phyloP scores from a whole-genome alignment of 37 sponge, comb jelly and placozoan species.

The Spongilla lacustris region DNA sequence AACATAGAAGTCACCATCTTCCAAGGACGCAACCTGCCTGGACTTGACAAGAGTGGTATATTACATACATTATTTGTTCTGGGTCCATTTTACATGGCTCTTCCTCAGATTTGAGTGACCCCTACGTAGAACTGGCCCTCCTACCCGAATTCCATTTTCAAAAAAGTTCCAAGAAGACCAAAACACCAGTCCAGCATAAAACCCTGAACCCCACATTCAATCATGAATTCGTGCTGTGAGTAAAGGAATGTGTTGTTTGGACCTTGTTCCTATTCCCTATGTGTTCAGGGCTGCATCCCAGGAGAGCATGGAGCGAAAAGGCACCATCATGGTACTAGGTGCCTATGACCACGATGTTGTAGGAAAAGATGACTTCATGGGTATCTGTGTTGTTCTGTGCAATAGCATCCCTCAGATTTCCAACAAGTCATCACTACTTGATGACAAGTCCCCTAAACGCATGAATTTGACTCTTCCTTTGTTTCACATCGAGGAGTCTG shows the following conservation, averaged over 20 bases:
- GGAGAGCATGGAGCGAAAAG: slow-evolving; percentile 18
- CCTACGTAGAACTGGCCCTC: slow-evolving; percentile 30
- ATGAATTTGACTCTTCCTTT: slow-evolving; percentile 35
- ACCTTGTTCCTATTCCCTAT: not conserved
- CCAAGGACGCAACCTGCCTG: slow-evolving; percentile 26
- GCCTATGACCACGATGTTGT: slow-evolving; percentile 63
- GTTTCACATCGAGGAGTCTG: not conserved
- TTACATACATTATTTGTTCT: too few species aligned
- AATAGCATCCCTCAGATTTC: slow-evolving; percentile 30
- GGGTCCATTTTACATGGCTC: too few species aligned
- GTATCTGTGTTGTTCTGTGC: slow-evolving; percentile 53
- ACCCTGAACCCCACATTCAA: slow-evolving; percentile 57
- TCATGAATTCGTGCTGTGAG: slow-evolving; percentile 52
- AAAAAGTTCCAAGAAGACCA: slow-evolving; percentile 7
- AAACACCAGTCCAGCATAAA: slow-evolving; percentile 37
- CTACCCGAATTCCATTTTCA: slow-evolving; percentile 22
- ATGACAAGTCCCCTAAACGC: not conserved
- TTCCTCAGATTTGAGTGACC: slow-evolving; percentile 48
- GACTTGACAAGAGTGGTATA: slow-evolving; percentile 44
- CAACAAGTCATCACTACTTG: not conserved
- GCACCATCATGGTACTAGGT: slow-evolving; percentile 47
- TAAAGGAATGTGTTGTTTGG: not conserved
- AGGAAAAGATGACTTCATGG: slow-evolving; percentile 51
- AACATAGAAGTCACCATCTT: slow-evolving; percentile 20
- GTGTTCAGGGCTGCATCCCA: slow-evolving; percentile 1